phyloP scores from a whole-genome alignment of 2,113 vertebrate species.

The Lonchura striata region DNA sequence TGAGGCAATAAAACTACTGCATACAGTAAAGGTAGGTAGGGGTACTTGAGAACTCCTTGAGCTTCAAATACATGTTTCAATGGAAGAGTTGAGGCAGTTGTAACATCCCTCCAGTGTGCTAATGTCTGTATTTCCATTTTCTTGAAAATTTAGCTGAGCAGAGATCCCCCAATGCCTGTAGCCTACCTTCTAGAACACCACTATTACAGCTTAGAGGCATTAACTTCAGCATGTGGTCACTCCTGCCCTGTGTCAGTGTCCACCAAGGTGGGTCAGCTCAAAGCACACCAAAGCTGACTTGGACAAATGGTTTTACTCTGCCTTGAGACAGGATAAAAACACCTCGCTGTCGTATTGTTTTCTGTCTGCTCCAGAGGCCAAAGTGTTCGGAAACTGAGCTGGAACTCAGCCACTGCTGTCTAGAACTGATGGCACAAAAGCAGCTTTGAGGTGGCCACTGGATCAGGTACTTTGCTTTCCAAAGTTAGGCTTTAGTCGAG shows the following conservation, averaged over 20 bases:
- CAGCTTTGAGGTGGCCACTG: background rate
- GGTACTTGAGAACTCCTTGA: background rate
- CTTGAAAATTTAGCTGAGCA: background rate
- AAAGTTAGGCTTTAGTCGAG: background rate
- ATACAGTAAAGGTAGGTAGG: background rate
- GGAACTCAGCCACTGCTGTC: background rate
- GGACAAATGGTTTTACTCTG: background rate
- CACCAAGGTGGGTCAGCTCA: background rate
- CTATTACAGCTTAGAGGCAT: background rate
- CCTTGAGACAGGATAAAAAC: background rate
- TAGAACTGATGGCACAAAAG: background rate
- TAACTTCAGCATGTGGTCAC: background rate
- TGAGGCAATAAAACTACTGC: slow-evolving; percentile 1
- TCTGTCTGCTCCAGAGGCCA: background rate
- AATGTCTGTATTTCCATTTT: background rate
- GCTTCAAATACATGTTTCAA: background rate
- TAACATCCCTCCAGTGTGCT: background rate
- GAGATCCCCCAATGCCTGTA: background rate
- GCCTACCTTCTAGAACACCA: background rate
- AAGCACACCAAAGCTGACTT: background rate
- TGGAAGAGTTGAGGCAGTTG: background rate
- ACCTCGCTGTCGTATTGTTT: accelerated
- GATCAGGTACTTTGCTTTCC: background rate
- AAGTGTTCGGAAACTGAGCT: background rate
- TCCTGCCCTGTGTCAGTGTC: background rate